Evolutionary conservation across 2,797 vertebrate genomes (phyloP).

Genomic region (Coregonus sp.): DNA sequence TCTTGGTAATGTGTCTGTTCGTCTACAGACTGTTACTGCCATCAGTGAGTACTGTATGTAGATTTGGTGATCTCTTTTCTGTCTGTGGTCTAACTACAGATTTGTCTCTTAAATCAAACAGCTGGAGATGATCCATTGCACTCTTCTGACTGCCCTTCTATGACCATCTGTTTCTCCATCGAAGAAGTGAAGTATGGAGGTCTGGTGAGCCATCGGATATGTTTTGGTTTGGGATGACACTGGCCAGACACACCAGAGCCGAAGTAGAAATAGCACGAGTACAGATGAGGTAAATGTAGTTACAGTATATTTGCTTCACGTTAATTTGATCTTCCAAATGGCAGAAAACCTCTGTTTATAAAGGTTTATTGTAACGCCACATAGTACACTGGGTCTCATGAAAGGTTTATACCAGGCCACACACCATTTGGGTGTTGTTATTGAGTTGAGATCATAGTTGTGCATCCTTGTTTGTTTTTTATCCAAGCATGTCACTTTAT

Average conservation of each 20-base stretch:
- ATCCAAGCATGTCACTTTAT: neutral
- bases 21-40: neutral
- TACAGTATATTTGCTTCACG: conserved; percentile 14
- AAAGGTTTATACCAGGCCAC: conserved; percentile 37
- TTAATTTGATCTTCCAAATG: conserved; percentile 41
- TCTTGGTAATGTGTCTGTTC: neutral
- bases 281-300: conserved; percentile 12
- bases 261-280: conserved; percentile 24
- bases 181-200: conserved; percentile 14
- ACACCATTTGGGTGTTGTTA: conserved; percentile 28
- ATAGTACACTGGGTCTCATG: conserved; percentile 20
- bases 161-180: conserved; percentile 54
- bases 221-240: conserved; percentile 54
- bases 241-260: conserved; percentile 40
- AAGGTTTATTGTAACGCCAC: conserved; percentile 19
- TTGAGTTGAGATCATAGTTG: conserved; percentile 37
- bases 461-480: conserved; percentile 34
- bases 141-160: conserved; percentile 13
- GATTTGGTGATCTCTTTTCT: conserved; percentile 23
- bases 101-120: conserved; percentile 35
- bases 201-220: conserved; percentile 42
- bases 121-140: conserved; percentile 43
- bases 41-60: conserved; percentile 35
- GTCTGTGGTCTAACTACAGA: conserved; percentile 11
- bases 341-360: conserved; percentile 15